Conservation (phyloP, 2,888 invertebrate genomes). For the Lepidocyrtoides sp. region DNA sequence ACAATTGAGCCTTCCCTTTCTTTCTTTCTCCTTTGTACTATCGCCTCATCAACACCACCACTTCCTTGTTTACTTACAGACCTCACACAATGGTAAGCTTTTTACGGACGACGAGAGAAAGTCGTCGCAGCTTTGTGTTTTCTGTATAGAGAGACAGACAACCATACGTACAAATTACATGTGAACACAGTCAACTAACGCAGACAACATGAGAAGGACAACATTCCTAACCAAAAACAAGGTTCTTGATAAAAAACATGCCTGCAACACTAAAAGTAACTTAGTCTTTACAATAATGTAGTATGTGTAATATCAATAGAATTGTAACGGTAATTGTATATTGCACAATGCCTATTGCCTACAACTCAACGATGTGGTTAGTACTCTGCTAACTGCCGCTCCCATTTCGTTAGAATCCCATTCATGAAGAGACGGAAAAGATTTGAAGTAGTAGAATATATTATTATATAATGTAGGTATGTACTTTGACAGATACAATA, state of each 20-base stretch:
- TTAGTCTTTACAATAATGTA: not conserved
- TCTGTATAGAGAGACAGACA: not conserved
- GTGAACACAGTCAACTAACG: not conserved
- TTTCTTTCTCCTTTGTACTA: not conserved
- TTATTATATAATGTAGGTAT: too few species aligned
- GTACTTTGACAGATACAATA: too few species aligned
- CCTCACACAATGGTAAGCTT: not conserved
- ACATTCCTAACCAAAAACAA: not conserved
- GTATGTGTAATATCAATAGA: constrained; percentile 1
- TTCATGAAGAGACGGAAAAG: too few species aligned
- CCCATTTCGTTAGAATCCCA: not conserved
- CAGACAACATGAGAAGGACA: not conserved
- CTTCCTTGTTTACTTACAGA: not conserved
- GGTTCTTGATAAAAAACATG: not conserved
- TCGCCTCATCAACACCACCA: not conserved
- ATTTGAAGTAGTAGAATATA: too few species aligned
- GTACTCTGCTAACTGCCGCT: not conserved
- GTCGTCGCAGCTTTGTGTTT: not conserved
- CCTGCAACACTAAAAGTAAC: not conserved
- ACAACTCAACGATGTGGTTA: constrained; percentile 5
- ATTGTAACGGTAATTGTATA: not conserved
- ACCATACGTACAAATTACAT: not conserved
- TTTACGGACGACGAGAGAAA: not conserved
- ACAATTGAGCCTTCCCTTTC: not conserved
- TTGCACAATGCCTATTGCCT: not conserved